Evolutionary conservation across 53 echinoderm and acorn worm species (phyloP).

Genomic region (Glandiceps talaboti): DNA sequence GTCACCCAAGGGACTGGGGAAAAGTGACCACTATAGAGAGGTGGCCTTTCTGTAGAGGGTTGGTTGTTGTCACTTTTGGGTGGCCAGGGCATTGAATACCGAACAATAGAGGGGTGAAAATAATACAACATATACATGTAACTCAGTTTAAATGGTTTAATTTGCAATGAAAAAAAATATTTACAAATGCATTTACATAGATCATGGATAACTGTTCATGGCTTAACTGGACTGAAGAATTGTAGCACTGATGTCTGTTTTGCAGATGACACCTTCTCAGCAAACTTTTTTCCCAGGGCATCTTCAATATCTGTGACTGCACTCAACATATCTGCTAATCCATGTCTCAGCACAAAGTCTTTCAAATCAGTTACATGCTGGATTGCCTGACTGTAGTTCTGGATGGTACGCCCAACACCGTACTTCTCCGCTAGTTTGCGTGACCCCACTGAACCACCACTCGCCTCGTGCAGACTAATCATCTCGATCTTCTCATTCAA

Average conservation of each 20-base stretch:
- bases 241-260: neutral
- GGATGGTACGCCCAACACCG: slow-evolving; percentile 7
- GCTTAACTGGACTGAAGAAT: neutral
- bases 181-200: no score
- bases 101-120: no score
- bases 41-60: no score
- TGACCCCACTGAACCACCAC: slow-evolving; percentile 4
- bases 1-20: no score
- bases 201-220: no score
- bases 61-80: no score
- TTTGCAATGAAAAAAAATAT: no score
- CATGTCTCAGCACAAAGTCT: neutral
- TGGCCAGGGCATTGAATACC: no score
- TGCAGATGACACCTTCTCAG: neutral
- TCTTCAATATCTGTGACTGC: neutral
- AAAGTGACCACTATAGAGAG: no score
- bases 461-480: slow-evolving; percentile 11
- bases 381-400: neutral
- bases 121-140: no score
- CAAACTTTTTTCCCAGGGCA: neutral
- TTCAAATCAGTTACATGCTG: neutral
- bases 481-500: slow-evolving; percentile 18
- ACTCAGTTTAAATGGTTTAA: no score
- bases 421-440: slow-evolving; percentile 9
- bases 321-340: neutral